Base-by-base conservation (phyloP, 2,888 invertebrate genomes). In the Busseola fusca region DNA sequence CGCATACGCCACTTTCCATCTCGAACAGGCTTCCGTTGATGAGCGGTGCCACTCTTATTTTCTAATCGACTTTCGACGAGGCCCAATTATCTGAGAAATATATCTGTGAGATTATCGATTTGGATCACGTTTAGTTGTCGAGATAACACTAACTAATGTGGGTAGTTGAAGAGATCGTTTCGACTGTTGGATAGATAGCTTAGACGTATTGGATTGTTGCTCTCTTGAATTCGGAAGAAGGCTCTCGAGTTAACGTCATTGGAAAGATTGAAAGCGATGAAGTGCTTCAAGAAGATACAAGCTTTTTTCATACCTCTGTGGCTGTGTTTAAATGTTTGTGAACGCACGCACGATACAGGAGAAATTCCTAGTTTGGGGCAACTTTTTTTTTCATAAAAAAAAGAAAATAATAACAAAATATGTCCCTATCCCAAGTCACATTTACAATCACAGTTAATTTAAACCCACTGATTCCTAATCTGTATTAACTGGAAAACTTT, bases 1-100 rank as follows among this genome's bases (percentile, higher is more conserved):
- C 82, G 72, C 83, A 70, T 75, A 73, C 76, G 42, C 66, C 84
- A 91, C 92, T 93, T 91, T 92, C 92, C 86, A 88, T 91, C 86
- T 88, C 88, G 67, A 57, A 74, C 67, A 59, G 78, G 87, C 88
- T 89, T 89, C 88, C 87, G 87, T 84, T 84, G 84, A 76, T 73
- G 86, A 82, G 82, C 81, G 56, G 50, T 50, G 75, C 79, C 82
- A 87, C 88, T 88, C 80, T 88, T 87, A 85, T 85, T 85, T 85
- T 85, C 82, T 85, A 85, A 82, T 83, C 78, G 77, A 85, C 84
- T 84, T 84, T 84, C 85, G 85, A 81, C 84, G 82, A 72, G 69
- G 37, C 48, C 67, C 77, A 83, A 83, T 83, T 85, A 84, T 83
- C 85, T 85, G 30, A 52, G 82, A 78, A 76, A 80, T 85, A 76